Conservation (phyloP, 2,797 vertebrate species). For the Dallia pectoralis region DNA sequence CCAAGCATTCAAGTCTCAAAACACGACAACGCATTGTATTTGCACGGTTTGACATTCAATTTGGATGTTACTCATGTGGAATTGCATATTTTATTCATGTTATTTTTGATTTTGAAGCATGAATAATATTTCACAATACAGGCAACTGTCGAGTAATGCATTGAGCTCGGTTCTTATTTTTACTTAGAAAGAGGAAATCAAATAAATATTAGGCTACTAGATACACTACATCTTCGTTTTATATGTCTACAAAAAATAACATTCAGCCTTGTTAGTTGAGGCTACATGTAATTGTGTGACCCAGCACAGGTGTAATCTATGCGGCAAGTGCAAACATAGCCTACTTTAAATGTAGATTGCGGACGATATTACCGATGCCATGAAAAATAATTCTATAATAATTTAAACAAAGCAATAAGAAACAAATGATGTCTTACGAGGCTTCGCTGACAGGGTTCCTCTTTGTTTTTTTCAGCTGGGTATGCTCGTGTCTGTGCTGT, state of each 20-base stretch:
- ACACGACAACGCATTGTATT: background rate
- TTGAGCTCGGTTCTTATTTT: background rate
- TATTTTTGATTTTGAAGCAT: background rate
- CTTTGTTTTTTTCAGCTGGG: background rate
- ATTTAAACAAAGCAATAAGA: background rate
- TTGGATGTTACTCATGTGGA: background rate
- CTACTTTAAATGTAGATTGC: constrained; percentile 13
- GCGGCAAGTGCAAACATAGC: background rate
- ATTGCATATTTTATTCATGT: background rate
- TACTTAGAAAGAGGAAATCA: background rate
- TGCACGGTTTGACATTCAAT: background rate
- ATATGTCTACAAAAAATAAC: background rate
- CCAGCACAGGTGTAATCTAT: background rate
- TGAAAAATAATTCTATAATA: background rate
- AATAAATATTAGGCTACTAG: background rate
- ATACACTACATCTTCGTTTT: background rate
- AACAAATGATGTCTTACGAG: background rate
- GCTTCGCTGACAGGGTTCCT: background rate
- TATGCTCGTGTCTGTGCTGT: background rate
- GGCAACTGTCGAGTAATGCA: background rate
- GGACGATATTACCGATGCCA: background rate
- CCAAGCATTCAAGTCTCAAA: background rate
- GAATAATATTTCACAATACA: background rate
- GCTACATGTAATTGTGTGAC: background rate
- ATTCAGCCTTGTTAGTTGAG: background rate